Base-by-base conservation (phyloP, 2,888 invertebrate species). In the Tipula vernalis region DNA sequence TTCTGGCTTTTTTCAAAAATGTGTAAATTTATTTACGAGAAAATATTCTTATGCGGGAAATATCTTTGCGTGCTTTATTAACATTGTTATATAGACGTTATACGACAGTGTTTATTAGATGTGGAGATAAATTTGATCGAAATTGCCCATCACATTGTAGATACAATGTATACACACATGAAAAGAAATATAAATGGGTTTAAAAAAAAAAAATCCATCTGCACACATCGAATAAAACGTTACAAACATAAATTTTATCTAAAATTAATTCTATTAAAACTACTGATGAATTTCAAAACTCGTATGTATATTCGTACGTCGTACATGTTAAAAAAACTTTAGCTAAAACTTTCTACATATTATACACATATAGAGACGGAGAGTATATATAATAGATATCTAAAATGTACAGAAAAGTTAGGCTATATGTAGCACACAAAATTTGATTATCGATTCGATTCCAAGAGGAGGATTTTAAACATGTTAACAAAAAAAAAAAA, bases 201-300 rank as follows among this genome's bases (percentile, higher is more conserved):
- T 71, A 28, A 71, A 71, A 10, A 71, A 28, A 18, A 71, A 28
- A 28, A 28, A 28, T 71, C 12, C 71, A 71, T 71, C 71, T 71
- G 71, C 10, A 28, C 71, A 71, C 71, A 71, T 71, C 71, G 28
- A 71, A 10, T 28, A 3, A 10, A 28, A 71, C 71, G 71, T 28
- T 71, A 28, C 28, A 18, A 28, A 71, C 71, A 71, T 71, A 71
- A 71, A 71, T 71, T 18, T 71, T 28, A 71, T 71, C 28, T 71
- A 71, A 71, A 71, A 71, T 71, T 71, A 71, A 71, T 71, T 71
- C 71, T 71, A 71, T 71, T 71, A 71, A 71, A 71, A 71, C 71
- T 71, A 71, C 71, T 71, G 71, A 71, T 71, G 71, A 71, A 71
- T 18, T 71, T 71, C 28, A 8, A 71, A 71, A 71, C 71, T 71